Evolutionary conservation across 2,113 vertebrate genomes (phyloP), one percentile per base, ranked within the genome.

Genomic region (Numida meleagris): DNA sequence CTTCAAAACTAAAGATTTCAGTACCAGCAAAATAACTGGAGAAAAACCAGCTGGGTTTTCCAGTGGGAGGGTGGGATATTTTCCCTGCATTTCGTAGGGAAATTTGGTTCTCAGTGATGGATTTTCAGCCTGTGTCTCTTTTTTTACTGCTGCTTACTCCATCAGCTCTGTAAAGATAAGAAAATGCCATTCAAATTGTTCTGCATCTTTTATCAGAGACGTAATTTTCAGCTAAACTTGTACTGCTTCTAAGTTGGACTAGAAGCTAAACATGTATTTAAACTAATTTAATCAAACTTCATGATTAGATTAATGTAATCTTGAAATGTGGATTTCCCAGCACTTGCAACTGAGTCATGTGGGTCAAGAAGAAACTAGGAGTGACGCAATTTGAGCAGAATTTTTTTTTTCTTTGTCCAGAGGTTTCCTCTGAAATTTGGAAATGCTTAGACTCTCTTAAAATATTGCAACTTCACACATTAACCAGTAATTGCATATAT

Each of bases 191-290:
- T 29, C 38, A 34, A 23, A 24, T 45, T 70, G 36, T 79, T 86
- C 51, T 88, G 68, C 43, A 50, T 68, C 24, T 20, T 36, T 17
- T 57, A 12, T 70, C 51, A 70, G 16, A 84, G 50, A 85, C 31
- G 51, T 80, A 34, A 76, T 86, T 95, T 88, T 53, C 85, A 86
- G 58, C 63, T 84, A 25, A 82, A 94, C 27, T 82, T 40, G 24
- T 84, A 43, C 1, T 94, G 38, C 62, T 87, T 84, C 45, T 79
- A 27, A 87, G 5, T 33, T 74, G 75, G 62, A 79, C 68, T 33
- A 4, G 62, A 76, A 67, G 66, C 43, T 86, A 27, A 2, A 6
- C 36, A 66, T 80, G 21, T 42, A 20, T 88, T 79, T 87, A 63
- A 38, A 62, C 25, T 62, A 62, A 63, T 29, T 40, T 63, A 63